Conservation (phyloP, 2,113 vertebrate genomes). For the Caretta caretta region DNA sequence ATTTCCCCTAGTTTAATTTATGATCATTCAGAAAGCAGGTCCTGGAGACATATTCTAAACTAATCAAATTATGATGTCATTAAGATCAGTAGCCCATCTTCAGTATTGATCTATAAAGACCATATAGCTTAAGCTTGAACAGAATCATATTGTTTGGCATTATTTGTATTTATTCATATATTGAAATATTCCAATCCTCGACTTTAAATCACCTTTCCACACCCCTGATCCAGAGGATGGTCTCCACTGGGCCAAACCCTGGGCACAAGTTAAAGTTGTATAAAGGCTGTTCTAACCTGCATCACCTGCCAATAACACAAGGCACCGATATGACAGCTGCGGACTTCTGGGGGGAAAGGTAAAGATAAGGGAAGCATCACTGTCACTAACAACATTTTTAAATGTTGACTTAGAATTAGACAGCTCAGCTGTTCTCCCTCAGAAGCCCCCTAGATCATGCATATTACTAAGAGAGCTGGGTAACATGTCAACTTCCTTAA, state of each 20-base stretch:
- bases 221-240: rapidly evolving
- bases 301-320: rapidly evolving
- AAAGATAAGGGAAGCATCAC: neutral
- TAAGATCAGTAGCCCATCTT: neutral
- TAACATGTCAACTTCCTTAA: neutral
- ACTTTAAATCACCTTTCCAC: neutral
- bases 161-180: neutral
- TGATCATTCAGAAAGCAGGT: neutral
- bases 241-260: rapidly evolving
- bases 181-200: neutral
- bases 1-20: neutral
- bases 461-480: neutral
- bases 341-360: neutral
- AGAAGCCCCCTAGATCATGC: neutral
- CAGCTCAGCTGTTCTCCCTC: neutral
- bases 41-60: neutral
- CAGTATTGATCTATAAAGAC: neutral
- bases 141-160: neutral
- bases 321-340: neutral
- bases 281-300: neutral
- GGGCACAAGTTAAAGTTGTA: neutral
- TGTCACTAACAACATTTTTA: neutral
- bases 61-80: rapidly evolving
- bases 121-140: neutral
- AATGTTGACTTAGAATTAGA: neutral